A percentile compares a stretch with the other conserved stretches of the same genome.
Evolutionary conservation across 2,113 vertebrate species (phyloP).

Genomic region (Probosciger aterrimus): DNA sequence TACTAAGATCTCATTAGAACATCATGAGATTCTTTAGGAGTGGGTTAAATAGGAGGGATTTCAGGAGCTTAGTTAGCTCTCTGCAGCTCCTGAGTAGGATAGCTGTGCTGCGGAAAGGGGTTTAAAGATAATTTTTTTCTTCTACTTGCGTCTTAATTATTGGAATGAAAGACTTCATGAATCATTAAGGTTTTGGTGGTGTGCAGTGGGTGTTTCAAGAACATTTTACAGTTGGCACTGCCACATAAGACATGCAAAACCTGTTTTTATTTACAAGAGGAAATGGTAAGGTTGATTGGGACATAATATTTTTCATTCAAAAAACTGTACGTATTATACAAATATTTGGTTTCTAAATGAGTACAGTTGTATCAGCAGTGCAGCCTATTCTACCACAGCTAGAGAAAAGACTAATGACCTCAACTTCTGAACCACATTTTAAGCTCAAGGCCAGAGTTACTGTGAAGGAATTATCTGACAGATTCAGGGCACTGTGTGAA

Average conservation of each 20-base stretch:
- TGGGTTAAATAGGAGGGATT: constrained; percentile 37
- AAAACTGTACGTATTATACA: neutral
- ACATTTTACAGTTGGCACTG: neutral
- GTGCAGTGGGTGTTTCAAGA: neutral
- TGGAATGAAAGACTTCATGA: neutral
- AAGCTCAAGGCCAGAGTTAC: neutral
- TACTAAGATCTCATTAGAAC: constrained; percentile 18
- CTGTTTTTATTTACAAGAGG: neutral
- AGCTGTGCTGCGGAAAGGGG: constrained; percentile 14
- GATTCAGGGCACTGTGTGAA: neutral
- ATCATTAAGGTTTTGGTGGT: neutral
- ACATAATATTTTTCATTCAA: neutral
- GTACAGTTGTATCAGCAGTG: neutral
- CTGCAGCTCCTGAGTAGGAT: neutral
- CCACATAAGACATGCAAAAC: neutral
- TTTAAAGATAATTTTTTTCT: constrained; percentile 12
- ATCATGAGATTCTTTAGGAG: neutral
- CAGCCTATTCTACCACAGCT: neutral
- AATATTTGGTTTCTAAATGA: neutral
- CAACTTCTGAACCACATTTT: neutral
- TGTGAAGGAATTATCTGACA: neutral
- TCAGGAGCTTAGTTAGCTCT: constrained; percentile 26
- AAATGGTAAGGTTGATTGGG: neutral
- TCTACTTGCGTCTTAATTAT: constrained; percentile 21
- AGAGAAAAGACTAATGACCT: neutral